Evolutionary conservation across 2,113 vertebrate genomes (phyloP).

Genomic region (Pachyramphus minor): DNA sequence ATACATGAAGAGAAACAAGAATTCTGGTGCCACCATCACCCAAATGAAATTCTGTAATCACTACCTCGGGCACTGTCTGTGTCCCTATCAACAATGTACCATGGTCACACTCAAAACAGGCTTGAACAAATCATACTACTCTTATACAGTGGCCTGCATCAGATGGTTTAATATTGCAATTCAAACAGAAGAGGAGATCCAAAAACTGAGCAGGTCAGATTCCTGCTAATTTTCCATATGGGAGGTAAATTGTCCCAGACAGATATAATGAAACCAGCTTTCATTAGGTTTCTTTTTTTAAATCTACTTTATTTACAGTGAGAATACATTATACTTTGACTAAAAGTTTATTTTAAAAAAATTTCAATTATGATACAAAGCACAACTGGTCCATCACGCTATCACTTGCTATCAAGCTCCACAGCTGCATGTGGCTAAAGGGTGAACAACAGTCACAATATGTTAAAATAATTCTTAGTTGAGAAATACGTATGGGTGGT

Average conservation of each 20-base stretch:
- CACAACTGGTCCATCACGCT: neutral
- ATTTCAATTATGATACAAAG: neutral
- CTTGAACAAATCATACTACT: neutral
- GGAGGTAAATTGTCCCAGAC: neutral
- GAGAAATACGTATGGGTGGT: neutral
- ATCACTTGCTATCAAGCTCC: neutral
- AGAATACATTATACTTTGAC: neutral
- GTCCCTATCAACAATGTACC: neutral
- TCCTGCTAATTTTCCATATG: neutral
- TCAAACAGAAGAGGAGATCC: neutral
- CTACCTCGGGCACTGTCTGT: neutral
- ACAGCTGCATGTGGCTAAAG: neutral
- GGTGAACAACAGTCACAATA: neutral
- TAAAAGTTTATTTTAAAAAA: neutral
- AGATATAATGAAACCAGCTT: neutral
- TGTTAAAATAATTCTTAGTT: neutral
- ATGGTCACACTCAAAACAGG: neutral
- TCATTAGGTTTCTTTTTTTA: neutral
- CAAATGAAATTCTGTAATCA: neutral
- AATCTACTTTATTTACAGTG: neutral
- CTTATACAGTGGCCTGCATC: neutral
- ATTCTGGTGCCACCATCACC: neutral
- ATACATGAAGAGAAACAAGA: neutral
- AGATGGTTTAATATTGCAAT: neutral
- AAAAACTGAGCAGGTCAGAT: neutral